These are phyloP conservation scores for Caenorhabditis sp. DNA, from an alignment of 2,888 invertebrate species.

Conservation along the genomic window DNA sequence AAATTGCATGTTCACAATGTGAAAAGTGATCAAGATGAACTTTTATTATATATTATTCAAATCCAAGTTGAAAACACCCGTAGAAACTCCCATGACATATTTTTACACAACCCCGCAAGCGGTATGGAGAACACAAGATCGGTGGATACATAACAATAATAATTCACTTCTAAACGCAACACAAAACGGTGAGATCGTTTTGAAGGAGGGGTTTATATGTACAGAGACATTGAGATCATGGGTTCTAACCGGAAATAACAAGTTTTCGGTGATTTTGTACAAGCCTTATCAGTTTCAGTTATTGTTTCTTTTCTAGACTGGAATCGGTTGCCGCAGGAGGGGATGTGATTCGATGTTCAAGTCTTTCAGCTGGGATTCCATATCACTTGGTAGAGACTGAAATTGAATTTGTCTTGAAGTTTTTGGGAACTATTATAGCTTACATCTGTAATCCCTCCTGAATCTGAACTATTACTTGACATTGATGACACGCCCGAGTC, in stretches of 20 bases:
- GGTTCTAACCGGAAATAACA: no score
- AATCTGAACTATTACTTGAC: constrained; percentile 34
- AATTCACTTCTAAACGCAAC: not conserved
- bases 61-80: constrained; percentile 9
- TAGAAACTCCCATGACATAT: constrained; percentile 11
- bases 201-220: no score
- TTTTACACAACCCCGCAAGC: constrained; percentile 15
- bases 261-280: constrained; percentile 3
- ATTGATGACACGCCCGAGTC: constrained; percentile 56
- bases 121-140: not conserved
- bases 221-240: no score
- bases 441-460: not conserved
- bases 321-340: constrained; percentile 8
- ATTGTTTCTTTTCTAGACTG: not conserved
- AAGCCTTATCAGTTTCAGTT: not conserved
- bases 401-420: not conserved
- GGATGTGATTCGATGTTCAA: constrained; percentile 26
- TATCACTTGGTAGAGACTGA: not conserved
- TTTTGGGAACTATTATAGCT: not conserved
- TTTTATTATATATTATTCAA: not conserved
- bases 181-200: constrained; percentile 14
- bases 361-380: not conserved
- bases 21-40: no score
- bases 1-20: no score
- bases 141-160: not conserved